Evolutionary conservation across 2,888 invertebrate genomes (phyloP).

Genomic region (Trachelus iudaicus): DNA sequence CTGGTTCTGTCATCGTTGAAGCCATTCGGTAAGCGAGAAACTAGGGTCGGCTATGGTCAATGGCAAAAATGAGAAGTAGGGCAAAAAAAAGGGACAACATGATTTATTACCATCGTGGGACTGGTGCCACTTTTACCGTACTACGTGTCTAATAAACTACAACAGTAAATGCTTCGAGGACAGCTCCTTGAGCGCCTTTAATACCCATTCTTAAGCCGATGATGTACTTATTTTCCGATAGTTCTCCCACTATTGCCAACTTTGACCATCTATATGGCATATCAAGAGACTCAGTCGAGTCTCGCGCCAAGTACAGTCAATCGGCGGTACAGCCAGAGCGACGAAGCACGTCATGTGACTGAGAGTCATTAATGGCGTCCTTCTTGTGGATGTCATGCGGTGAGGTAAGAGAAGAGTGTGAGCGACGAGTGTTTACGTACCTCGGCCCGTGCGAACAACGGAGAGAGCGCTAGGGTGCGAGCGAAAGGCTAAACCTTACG

Average conservation of each 20-base stretch:
- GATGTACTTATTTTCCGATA: background rate
- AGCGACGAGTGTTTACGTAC: too few species aligned
- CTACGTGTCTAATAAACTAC: background rate
- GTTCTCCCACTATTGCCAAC: background rate
- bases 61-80: constrained; percentile 13
- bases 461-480: too few species aligned
- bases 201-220: background rate
- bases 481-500: too few species aligned
- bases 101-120: constrained; percentile 32
- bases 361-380: too few species aligned
- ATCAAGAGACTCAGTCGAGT: background rate
- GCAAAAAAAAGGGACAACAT: constrained; percentile 29
- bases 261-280: background rate
- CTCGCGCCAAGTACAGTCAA: too few species aligned
- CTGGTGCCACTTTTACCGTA: constrained; percentile 24
- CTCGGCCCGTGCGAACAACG: too few species aligned
- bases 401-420: too few species aligned
- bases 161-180: background rate
- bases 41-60: constrained; percentile 25
- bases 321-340: too few species aligned
- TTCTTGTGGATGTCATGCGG: too few species aligned
- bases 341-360: too few species aligned
- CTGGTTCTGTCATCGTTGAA: constrained; percentile 23
- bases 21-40: constrained; percentile 14
- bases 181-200: background rate